Conservation (phyloP, 2,888 invertebrate species). For the Perizoma flavofasciatum region DNA sequence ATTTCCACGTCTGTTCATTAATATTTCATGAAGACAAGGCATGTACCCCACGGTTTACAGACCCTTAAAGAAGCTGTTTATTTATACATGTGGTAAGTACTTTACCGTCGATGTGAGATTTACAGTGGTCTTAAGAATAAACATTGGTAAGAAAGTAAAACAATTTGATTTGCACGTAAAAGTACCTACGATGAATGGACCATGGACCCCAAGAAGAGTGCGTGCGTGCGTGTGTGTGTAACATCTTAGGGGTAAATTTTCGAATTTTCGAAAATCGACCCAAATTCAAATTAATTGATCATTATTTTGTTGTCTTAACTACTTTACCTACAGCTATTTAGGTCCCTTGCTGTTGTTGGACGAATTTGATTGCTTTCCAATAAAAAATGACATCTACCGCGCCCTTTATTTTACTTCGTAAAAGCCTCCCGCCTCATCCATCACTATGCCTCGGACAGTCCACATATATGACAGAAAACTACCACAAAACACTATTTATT, state of each 20-base stretch:
- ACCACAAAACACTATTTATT: conserved; percentile 32
- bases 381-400: neutral
- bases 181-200: too few relatives aligned
- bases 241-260: too few relatives aligned
- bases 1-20: conserved; percentile 31
- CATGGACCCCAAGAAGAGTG: too few relatives aligned
- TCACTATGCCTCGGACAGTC: conserved; percentile 14
- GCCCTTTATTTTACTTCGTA: neutral
- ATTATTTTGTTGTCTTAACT: too few relatives aligned
- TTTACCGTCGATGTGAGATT: conserved; percentile 25
- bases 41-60: conserved; percentile 25
- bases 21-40: conserved; percentile 34
- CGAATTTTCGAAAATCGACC: too few relatives aligned
- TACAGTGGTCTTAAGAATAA: conserved; percentile 16
- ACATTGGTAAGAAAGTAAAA: neutral
- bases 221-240: too few relatives aligned
- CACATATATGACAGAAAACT: conserved; percentile 25
- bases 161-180: too few relatives aligned
- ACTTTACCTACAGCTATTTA: too few relatives aligned
- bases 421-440: conserved; percentile 4
- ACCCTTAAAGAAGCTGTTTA: conserved; percentile 25
- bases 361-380: neutral
- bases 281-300: too few relatives aligned
- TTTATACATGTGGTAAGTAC: conserved; percentile 29
- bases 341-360: too few relatives aligned